Conservation (phyloP, 2,888 invertebrate genomes). For the Xanthostigma xanthostigma region DNA sequence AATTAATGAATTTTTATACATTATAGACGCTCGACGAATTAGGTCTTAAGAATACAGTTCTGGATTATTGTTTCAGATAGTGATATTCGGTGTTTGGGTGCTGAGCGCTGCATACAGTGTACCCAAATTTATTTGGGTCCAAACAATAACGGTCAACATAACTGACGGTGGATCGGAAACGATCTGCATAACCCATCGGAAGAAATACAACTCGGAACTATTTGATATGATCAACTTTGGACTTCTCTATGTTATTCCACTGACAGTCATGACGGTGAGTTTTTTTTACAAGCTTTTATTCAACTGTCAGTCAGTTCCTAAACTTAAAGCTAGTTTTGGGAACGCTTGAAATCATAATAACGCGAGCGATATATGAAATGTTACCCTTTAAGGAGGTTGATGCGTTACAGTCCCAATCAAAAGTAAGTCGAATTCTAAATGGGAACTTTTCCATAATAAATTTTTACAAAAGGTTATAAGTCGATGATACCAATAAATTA, state of each 20-base stretch:
- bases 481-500: too few relatives aligned
- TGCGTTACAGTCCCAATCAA: too few relatives aligned
- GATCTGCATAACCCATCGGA: conserved; percentile 59
- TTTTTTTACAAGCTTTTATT: not conserved
- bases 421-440: too few relatives aligned
- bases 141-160: conserved; percentile 50
- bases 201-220: conserved; percentile 62
- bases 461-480: too few relatives aligned
- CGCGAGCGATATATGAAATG: too few relatives aligned
- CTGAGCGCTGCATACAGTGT: conserved; percentile 68
- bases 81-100: conserved; percentile 68
- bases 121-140: conserved; percentile 72
- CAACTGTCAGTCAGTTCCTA: too few relatives aligned
- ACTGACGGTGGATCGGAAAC: conserved; percentile 44
- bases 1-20: not conserved
- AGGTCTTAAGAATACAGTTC: not conserved
- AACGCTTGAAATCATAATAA: too few relatives aligned
- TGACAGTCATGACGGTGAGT: conserved; percentile 58
- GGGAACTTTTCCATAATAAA: too few relatives aligned
- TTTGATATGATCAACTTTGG: conserved; percentile 72
- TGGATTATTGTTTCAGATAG: conserved; percentile 36
- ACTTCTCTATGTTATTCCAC: conserved; percentile 66
- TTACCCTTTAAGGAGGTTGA: too few relatives aligned
- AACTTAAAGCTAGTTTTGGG: too few relatives aligned
- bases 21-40: too few relatives aligned